phyloP scores from a whole-genome alignment of 2,888 invertebrate species.

The Carcina quercana region DNA sequence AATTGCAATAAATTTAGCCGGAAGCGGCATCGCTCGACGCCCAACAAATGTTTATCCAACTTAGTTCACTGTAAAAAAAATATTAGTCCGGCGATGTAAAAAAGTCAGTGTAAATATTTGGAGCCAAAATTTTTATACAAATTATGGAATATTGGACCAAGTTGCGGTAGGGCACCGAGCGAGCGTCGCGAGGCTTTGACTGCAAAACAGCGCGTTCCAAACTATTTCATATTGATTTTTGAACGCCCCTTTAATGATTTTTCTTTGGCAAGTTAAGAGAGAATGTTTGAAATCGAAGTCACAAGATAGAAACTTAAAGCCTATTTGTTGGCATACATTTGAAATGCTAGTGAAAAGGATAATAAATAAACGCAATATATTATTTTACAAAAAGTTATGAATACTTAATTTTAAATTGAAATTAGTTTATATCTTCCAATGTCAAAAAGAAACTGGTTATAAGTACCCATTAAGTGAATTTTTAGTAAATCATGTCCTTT shows the following conservation, averaged over 20 bases:
- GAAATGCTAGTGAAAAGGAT: too few relatives aligned
- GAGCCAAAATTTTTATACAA: slow-evolving; percentile 71
- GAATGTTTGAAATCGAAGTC: not conserved
- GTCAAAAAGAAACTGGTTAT: too few relatives aligned
- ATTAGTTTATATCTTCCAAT: too few relatives aligned
- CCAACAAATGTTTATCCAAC: slow-evolving; percentile 38
- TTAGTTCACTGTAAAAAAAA: slow-evolving; percentile 57
- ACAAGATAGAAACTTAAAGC: not conserved
- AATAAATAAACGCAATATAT: too few relatives aligned
- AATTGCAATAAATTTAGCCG: slow-evolving; percentile 44
- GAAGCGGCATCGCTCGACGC: slow-evolving; percentile 26
- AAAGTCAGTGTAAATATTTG: slow-evolving; percentile 66
- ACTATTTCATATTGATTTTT: not conserved
- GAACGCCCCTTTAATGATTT: not conserved
- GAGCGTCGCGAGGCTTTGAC: slow-evolving; percentile 22
- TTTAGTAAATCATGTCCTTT: too few relatives aligned
- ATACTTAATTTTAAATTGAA: too few relatives aligned
- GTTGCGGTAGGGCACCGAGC: slow-evolving; percentile 34
- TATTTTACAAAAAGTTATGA: too few relatives aligned
- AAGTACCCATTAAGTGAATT: too few relatives aligned
- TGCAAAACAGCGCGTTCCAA: slow-evolving; percentile 7
- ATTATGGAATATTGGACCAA: slow-evolving; percentile 63
- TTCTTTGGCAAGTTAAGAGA: slow-evolving; percentile 2
- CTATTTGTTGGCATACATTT: not conserved
- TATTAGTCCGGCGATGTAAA: slow-evolving; percentile 67